phyloP scores from a whole-genome alignment of 2,888 invertebrate species.

The Lithophane ornitopus region DNA sequence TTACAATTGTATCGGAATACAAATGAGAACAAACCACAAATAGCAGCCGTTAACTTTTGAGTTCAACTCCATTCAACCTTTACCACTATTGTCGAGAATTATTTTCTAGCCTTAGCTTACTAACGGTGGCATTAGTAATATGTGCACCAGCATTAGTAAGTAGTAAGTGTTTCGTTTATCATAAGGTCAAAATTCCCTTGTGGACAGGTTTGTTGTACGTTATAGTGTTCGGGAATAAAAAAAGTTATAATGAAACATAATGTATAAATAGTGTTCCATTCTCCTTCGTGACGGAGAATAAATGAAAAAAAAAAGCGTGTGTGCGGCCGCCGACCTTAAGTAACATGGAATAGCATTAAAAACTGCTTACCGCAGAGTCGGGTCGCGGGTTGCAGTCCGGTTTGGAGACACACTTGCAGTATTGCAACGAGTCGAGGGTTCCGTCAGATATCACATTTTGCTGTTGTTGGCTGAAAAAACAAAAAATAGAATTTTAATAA shows the following conservation, averaged over 20 bases:
- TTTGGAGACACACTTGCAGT: constrained; percentile 81
- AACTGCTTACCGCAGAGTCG: constrained; percentile 73
- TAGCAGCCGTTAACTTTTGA: background rate
- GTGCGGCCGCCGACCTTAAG: too few species aligned
- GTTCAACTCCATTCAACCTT: background rate
- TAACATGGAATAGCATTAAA: constrained; percentile 53
- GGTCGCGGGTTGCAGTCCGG: constrained; percentile 76
- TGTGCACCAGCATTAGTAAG: background rate
- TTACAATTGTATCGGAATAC: background rate
- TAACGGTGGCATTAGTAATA: background rate
- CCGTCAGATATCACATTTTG: constrained; percentile 71
- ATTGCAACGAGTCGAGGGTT: constrained; percentile 79
- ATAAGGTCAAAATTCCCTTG: background rate
- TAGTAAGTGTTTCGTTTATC: background rate
- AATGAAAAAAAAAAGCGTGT: too few species aligned
- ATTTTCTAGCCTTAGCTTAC: background rate
- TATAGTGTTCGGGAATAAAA: background rate
- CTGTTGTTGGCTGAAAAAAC: constrained; percentile 35
- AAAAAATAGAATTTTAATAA: background rate
- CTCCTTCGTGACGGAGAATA: too few species aligned
- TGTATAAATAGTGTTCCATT: too few species aligned
- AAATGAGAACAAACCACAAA: background rate
- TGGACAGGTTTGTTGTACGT: background rate
- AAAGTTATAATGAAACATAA: too few species aligned
- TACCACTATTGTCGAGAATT: background rate